Conservation (phyloP, 2,797 vertebrate genomes). For the Schizopygopsis malacanthus region DNA sequence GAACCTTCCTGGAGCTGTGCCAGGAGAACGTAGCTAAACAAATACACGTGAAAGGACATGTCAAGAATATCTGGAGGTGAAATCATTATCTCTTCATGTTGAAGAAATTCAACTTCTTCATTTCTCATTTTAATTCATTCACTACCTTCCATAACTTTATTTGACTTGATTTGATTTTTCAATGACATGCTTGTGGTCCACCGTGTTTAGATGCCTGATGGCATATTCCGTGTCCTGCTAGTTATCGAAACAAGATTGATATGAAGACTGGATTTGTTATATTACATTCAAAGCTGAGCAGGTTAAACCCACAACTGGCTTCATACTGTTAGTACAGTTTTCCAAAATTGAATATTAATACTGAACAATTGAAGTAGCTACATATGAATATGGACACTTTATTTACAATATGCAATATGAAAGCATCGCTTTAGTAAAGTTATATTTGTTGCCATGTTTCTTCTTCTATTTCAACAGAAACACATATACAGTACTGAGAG, state of each 20-base stretch:
- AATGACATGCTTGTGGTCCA: constrained; percentile 11
- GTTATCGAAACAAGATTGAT: constrained; percentile 2
- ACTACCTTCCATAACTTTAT: background rate
- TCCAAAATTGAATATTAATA: constrained; percentile 4
- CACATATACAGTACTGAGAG: background rate
- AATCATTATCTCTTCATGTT: constrained; percentile 13
- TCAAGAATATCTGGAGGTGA: constrained; percentile 5
- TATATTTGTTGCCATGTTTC: constrained; percentile 18
- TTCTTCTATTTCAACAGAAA: constrained; percentile 13
- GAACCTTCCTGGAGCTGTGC: background rate
- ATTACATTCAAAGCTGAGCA: background rate
- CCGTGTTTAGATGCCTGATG: constrained; percentile 3
- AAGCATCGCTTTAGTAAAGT: background rate
- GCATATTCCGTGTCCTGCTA: constrained; percentile 31
- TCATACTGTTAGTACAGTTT: background rate
- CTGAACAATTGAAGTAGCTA: background rate
- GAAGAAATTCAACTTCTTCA: background rate
- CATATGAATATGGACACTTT: background rate
- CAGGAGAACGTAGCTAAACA: background rate
- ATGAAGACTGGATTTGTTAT: background rate
- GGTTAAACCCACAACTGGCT: background rate
- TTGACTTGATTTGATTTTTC: constrained; percentile 4
- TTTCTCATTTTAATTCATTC: constrained; percentile 11
- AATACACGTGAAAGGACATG: background rate
- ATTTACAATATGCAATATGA: background rate